Percentiles rank a stretch among this genome's conserved stretches.
Conservation (phyloP, 2,113 vertebrate species). For the Zosterops hypoxanthus region DNA sequence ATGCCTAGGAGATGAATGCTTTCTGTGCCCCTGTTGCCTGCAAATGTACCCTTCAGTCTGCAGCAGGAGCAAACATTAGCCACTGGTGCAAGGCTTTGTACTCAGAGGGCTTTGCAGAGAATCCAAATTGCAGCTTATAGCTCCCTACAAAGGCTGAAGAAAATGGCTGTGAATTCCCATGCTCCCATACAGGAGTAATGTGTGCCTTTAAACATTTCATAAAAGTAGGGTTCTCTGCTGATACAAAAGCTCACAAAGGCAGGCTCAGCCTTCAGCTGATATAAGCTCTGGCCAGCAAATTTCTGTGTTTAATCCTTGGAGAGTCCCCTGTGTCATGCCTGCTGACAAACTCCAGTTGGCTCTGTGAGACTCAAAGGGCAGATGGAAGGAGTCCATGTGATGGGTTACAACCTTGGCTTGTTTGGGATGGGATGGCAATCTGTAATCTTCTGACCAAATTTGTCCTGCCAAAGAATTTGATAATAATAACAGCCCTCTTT, state of each 20-base stretch:
- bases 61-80: neutral
- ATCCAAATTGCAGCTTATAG: neutral
- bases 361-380: neutral
- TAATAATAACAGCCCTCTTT: neutral
- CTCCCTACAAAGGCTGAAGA: neutral
- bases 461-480: neutral
- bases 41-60: neutral
- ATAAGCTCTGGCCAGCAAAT: neutral
- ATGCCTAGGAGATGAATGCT: neutral
- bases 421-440: neutral
- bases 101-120: slow-evolving; percentile 3
- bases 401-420: neutral
- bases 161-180: neutral
- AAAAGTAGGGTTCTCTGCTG: neutral
- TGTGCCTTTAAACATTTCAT: neutral
- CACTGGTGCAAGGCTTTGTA: neutral
- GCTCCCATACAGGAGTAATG: neutral
- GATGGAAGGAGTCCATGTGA: neutral
- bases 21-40: neutral
- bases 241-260: neutral
- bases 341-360: neutral
- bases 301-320: neutral
- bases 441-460: neutral
- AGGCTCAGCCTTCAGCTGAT: neutral
- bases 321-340: neutral